Percentiles rank a stretch among this genome's conserved stretches.
Conservation (phyloP, 2,113 vertebrate genomes). For the Chauna torquata region DNA sequence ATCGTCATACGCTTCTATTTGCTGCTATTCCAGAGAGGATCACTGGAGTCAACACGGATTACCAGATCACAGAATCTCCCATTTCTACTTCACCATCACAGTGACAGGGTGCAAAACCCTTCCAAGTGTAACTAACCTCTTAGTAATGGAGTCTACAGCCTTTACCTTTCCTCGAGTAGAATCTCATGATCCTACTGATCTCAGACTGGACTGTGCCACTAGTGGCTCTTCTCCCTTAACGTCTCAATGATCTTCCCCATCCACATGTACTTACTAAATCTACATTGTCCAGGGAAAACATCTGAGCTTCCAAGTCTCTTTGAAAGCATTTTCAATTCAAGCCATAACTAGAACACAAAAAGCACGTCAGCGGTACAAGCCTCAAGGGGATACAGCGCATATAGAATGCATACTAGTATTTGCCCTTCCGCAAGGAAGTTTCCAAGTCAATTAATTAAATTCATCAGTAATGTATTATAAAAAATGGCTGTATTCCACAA, state of each 20-base stretch:
- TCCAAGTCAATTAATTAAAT: not conserved
- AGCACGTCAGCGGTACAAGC: not conserved
- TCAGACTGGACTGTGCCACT: not conserved
- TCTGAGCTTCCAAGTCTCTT: not conserved
- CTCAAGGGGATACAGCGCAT: not conserved
- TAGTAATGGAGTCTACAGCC: not conserved
- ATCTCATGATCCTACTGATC: not conserved
- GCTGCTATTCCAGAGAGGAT: not conserved
- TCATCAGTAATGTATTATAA: not conserved
- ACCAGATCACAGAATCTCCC: not conserved
- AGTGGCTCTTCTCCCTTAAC: not conserved
- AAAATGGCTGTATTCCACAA: not conserved
- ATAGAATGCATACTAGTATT: not conserved
- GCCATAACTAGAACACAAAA: not conserved
- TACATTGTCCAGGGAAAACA: not conserved
- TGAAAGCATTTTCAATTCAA: not conserved
- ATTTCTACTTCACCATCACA: not conserved
- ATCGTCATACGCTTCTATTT: not conserved
- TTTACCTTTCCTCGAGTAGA: not conserved
- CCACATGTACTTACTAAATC: fast-evolving
- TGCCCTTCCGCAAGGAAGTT: not conserved
- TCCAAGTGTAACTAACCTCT: not conserved
- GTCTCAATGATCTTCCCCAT: not conserved
- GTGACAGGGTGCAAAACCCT: not conserved
- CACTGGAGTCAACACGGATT: not conserved